Percentiles rank a stretch among this genome's conserved stretches.
phyloP scores from a whole-genome alignment of 2,888 invertebrate species.

The Pristionchus maxplancki region DNA sequence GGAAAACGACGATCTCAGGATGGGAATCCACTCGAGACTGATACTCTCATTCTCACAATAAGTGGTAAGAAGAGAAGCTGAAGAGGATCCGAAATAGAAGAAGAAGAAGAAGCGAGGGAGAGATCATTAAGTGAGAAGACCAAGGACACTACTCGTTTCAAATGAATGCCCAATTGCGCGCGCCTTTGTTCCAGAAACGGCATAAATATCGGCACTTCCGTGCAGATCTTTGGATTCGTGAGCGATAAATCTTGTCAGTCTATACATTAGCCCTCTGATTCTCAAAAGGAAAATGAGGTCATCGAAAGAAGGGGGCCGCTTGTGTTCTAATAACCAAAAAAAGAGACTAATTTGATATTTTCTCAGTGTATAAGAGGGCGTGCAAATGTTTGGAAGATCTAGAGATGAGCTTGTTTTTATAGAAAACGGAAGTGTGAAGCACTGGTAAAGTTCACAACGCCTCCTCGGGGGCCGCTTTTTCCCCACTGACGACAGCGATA shows the following conservation, averaged over 20 bases:
- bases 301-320: too few species aligned
- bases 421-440: background rate
- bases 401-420: too few species aligned
- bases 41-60: constrained; percentile 39
- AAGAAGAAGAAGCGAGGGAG: background rate
- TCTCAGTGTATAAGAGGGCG: too few species aligned
- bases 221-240: too few species aligned
- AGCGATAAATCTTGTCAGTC: too few species aligned
- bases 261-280: too few species aligned
- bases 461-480: background rate
- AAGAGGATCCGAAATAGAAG: background rate
- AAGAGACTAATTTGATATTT: too few species aligned
- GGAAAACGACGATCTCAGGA: background rate
- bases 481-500: background rate
- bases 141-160: constrained; percentile 1
- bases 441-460: background rate
- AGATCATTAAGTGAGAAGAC: constrained; percentile 32
- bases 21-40: background rate
- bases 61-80: constrained; percentile 35
- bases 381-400: too few species aligned
- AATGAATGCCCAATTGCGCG: constrained; percentile 26
- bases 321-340: too few species aligned
- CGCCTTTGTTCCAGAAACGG: background rate
- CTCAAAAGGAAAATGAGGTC: too few species aligned
- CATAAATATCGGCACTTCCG: background rate